Percentiles rank a stretch among this genome's conserved stretches.
Conservation (phyloP, 2,113 vertebrate genomes). For the Periophthalmodon schlosseri region DNA sequence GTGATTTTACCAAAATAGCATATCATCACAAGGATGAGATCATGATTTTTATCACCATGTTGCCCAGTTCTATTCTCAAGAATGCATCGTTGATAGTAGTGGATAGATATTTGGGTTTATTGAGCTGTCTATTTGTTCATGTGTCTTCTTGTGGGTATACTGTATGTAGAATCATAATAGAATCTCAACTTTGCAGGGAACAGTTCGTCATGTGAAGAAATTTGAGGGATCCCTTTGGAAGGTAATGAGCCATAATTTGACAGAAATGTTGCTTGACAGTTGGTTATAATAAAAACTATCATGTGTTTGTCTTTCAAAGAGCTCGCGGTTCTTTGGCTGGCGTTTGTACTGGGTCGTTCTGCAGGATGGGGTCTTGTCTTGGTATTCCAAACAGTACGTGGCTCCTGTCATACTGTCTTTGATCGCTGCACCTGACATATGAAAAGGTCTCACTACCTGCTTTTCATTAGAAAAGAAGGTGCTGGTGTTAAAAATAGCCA, state of each 20-base stretch:
- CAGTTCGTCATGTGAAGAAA: constrained; percentile 77
- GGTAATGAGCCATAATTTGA: constrained; percentile 67
- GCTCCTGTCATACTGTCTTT: constrained; percentile 10
- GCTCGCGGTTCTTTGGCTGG: constrained; percentile 93
- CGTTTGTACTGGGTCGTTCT: constrained; percentile 90
- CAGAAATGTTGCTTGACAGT: not conserved
- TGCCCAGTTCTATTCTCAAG: no score
- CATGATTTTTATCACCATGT: no score
- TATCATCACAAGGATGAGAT: no score
- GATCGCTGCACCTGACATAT: constrained; percentile 26
- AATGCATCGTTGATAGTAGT: no score
- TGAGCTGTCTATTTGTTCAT: no score
- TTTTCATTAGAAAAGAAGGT: constrained; percentile 20
- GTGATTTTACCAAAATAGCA: no score
- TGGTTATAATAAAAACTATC: not conserved
- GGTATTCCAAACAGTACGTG: constrained; percentile 95
- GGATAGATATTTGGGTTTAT: no score
- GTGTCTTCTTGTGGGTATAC: not conserved
- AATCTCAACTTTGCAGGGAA: constrained; percentile 69
- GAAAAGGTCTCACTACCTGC: constrained; percentile 4
- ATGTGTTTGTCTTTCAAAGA: constrained; percentile 69
- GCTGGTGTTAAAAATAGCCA: constrained; percentile 7
- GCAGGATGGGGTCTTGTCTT: constrained; percentile 92
- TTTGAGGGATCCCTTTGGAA: constrained; percentile 91
- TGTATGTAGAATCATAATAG: constrained; percentile 4